Base-by-base conservation (phyloP, 2,888 invertebrate genomes). In the Drosophila limbata region DNA sequence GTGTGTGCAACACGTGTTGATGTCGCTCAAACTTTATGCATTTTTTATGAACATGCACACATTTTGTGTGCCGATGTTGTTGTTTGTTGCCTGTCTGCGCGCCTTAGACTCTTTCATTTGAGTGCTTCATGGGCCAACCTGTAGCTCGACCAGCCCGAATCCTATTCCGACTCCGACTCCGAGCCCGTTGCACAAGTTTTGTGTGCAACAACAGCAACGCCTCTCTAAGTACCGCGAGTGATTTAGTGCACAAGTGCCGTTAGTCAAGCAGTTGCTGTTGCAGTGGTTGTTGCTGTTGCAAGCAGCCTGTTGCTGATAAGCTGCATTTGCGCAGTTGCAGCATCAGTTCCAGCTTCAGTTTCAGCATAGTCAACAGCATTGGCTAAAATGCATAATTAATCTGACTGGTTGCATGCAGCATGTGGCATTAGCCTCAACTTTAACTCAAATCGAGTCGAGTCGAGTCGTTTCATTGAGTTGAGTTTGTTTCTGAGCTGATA, bases 361-460 rank as follows among this genome's bases (percentile, higher is more conserved):
- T 33, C 65, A 47, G 60, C 69, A 69, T 45, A 71, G 66, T 75
- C 79, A 71, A 77, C 73, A 79, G 69, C 77, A 70, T 69, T 69
- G 68, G 55, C 78, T 87, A 82, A 86, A 85, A 88, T 89, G 86
- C 89, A 89, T 86, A 89, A 86, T 86, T 86, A 86, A 85, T 86
- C 73, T 74, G 79, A 69, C 65, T 76, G 47, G 61, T 57, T 64
- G 71, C 81, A 69, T 76, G 79, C 73, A 67, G 69, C 85, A 79
- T 82, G 72, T 77, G 73, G 72, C 85, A 77, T 63, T 44, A 39
- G 48, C 25, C 61, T 64, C 50, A 15, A 59, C 31, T 68, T 66
- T 77, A 19, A 69, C 64, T 69, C 77, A 65, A 73, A 53, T 66
- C 72, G 66, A 79, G 67, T 76, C 73, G 66, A 73, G 51, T 66